Percentiles rank a stretch among this genome's conserved stretches.
These are phyloP conservation scores for Loxodonta africana DNA, from an alignment of 2,113 vertebrate species.

Conservation along the genomic window DNA sequence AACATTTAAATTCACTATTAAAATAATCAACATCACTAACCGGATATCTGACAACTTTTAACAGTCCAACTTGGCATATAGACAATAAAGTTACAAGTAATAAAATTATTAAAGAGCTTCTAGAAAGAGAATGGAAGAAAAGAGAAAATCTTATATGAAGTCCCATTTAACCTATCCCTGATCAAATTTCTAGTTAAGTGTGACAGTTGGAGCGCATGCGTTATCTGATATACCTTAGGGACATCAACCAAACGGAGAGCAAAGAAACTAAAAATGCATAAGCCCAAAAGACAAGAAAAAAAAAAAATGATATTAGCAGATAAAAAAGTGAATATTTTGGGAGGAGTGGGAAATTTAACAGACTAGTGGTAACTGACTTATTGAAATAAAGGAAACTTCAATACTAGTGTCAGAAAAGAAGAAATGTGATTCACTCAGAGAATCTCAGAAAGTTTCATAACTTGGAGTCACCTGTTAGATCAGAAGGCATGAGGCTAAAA, in stretches of 20 bases:
- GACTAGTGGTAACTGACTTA: not conserved
- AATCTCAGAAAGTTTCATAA: not conserved
- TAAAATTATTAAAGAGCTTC: not conserved
- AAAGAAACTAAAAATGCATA: not conserved
- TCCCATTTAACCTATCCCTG: not conserved
- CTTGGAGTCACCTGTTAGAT: not conserved
- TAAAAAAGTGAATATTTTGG: not conserved
- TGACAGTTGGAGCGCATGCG: not conserved
- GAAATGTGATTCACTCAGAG: not conserved
- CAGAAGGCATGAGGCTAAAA: not conserved
- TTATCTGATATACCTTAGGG: not conserved
- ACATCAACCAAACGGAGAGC: not conserved
- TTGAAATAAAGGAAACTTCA: not conserved
- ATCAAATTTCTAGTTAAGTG: not conserved
- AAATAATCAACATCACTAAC: not conserved
- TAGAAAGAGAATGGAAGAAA: slow-evolving; percentile 1
- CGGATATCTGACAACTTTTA: not conserved
- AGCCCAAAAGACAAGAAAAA: not conserved
- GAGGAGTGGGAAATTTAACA: not conserved
- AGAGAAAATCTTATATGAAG: not conserved
- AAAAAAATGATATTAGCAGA: not conserved
- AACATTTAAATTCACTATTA: slow-evolving; percentile 7
- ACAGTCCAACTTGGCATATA: not conserved
- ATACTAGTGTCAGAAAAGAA: not conserved
- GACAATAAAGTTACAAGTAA: not conserved